These are phyloP conservation scores for Crocodylus rhombifer DNA, from an alignment of 2,797 vertebrate species.

Conservation along the genomic window DNA sequence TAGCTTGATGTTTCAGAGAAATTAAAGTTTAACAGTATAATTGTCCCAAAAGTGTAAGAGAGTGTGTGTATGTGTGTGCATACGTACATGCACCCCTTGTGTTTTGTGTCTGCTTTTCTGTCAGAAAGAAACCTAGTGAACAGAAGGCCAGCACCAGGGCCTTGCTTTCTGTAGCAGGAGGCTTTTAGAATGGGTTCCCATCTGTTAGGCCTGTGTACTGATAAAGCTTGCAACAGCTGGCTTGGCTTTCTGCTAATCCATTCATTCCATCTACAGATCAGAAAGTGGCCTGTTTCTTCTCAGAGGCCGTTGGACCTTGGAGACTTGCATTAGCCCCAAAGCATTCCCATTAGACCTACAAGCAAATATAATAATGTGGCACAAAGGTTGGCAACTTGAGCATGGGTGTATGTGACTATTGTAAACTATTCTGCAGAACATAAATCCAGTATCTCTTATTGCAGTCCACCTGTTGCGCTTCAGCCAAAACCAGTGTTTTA, in stretches of 20 bases:
- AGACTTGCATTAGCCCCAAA: conserved; percentile 10
- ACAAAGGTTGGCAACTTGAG: background rate
- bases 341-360: background rate
- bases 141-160: conserved; percentile 71
- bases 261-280: conserved; percentile 73
- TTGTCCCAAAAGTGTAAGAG: too few species aligned
- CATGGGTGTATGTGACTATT: background rate
- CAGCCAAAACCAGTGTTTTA: background rate
- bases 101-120: background rate
- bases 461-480: background rate
- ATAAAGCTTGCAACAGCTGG: conserved; percentile 81
- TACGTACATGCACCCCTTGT: background rate
- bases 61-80: background rate
- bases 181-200: conserved; percentile 83
- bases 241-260: conserved; percentile 70
- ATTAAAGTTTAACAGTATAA: rapidly evolving
- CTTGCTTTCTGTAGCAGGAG: conserved; percentile 76
- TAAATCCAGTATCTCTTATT: background rate
- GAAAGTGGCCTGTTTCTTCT: conserved; percentile 68
- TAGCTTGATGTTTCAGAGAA: rapidly evolving
- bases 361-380: conserved; percentile 3
- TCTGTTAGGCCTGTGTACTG: conserved; percentile 83
- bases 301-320: conserved; percentile 41
- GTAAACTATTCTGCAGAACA: background rate
- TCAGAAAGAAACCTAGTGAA: conserved; percentile 5